Percentiles rank a stretch among this genome's conserved stretches.
These are phyloP conservation scores for Drosophila niveifrons DNA, from an alignment of 2,888 invertebrate species.

Conservation along the genomic window DNA sequence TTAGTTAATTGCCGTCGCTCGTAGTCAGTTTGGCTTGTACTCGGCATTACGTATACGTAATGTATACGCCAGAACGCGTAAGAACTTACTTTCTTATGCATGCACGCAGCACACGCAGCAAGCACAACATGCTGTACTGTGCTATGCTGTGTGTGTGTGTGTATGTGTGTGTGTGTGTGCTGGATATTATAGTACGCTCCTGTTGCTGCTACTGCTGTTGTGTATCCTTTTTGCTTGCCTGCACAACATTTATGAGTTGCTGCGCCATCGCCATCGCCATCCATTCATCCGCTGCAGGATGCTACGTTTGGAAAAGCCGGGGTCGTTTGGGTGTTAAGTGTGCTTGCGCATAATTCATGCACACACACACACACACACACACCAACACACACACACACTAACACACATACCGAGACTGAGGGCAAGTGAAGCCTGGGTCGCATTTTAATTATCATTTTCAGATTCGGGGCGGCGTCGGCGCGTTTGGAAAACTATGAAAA, in stretches of 20 bases:
- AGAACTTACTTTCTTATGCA: slow-evolving; percentile 64
- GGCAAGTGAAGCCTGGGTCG: slow-evolving; percentile 31
- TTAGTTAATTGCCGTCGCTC: not conserved
- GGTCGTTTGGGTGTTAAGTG: slow-evolving; percentile 75
- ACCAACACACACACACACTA: slow-evolving; percentile 6
- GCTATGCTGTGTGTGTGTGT: too few species aligned
- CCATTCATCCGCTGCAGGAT: slow-evolving; percentile 39
- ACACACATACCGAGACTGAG: slow-evolving; percentile 3
- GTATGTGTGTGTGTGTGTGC: too few species aligned
- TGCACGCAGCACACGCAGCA: slow-evolving; percentile 40
- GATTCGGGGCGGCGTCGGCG: slow-evolving; percentile 47
- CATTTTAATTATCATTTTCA: slow-evolving; percentile 78
- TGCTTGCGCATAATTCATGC: slow-evolving; percentile 76
- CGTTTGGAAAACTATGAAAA: slow-evolving; percentile 75
- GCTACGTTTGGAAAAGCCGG: slow-evolving; percentile 37
- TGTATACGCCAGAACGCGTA: slow-evolving; percentile 18
- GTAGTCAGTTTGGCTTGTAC: slow-evolving; percentile 13
- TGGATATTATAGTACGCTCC: not conserved
- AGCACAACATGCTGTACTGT: too few species aligned
- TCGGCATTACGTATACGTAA: slow-evolving; percentile 50
- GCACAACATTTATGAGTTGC: slow-evolving; percentile 71
- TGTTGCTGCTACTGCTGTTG: slow-evolving; percentile 20
- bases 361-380: slow-evolving; percentile 25
- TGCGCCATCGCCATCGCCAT: slow-evolving; percentile 14
- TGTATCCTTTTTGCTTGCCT: slow-evolving; percentile 59